phyloP scores from a whole-genome alignment of 2,888 invertebrate genomes.

The Napeogenes sylphis region DNA sequence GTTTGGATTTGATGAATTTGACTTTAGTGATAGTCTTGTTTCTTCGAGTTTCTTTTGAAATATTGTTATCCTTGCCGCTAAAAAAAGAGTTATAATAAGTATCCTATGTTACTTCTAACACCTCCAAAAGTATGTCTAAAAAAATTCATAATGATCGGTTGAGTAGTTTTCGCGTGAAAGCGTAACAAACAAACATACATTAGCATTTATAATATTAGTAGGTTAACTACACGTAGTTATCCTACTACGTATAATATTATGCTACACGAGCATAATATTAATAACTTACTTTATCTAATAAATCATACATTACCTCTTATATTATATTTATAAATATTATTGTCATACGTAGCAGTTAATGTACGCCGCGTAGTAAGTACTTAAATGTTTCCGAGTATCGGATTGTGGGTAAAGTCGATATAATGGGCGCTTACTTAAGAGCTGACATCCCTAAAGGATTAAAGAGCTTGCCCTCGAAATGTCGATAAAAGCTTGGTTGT shows the following conservation, averaged over 20 bases:
- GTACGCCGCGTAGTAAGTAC: constrained; percentile 8
- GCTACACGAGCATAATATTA: too few species aligned
- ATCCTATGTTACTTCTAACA: too few species aligned
- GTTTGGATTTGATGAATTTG: constrained; percentile 20
- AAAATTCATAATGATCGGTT: too few species aligned
- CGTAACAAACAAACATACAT: too few species aligned
- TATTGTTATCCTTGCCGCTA: too few species aligned
- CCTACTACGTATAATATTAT: too few species aligned
- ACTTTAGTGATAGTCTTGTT: constrained; percentile 17
- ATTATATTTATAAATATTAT: neutral
- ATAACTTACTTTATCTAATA: too few species aligned
- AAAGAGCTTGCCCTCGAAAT: constrained; percentile 35
- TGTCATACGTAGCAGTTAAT: constrained; percentile 6
- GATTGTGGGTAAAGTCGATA: constrained; percentile 52
- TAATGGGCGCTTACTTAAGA: constrained; percentile 63
- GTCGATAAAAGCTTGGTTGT: constrained; percentile 22
- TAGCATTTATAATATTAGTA: too few species aligned
- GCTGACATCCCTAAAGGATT: constrained; percentile 56
- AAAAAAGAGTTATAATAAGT: too few species aligned
- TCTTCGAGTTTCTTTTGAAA: constrained; percentile 1
- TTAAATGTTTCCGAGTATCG: constrained; percentile 33
- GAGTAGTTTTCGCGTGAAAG: too few species aligned
- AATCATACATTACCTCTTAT: constrained; percentile 7
- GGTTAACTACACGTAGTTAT: too few species aligned
- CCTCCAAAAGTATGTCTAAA: too few species aligned